These are phyloP conservation scores for Sarcophaga subvicina DNA, from an alignment of 2,888 invertebrate genomes.

Conservation along the genomic window DNA sequence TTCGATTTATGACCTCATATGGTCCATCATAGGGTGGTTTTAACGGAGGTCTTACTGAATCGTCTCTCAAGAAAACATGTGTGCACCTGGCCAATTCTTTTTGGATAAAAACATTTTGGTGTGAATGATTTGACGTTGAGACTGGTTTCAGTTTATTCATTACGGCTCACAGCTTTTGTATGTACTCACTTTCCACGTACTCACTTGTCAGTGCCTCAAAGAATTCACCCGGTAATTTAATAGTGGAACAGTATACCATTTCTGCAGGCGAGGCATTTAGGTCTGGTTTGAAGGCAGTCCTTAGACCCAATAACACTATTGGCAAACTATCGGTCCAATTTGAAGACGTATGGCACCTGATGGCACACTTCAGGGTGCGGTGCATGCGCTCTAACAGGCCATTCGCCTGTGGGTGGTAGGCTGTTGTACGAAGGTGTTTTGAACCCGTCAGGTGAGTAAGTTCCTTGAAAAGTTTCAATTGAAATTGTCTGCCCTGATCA, in stretches of 20 bases:
- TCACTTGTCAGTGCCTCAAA: conserved; percentile 40
- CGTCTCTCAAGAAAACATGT: background rate
- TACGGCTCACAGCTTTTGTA: conserved; percentile 27
- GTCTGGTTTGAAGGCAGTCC: conserved; percentile 56
- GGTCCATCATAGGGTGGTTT: conserved; percentile 2
- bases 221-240: conserved; percentile 63
- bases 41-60: background rate
- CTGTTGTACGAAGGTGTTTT: too few relatives aligned
- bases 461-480: conserved; percentile 35
- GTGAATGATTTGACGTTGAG: conserved; percentile 34
- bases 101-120: conserved; percentile 23
- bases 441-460: too few relatives aligned
- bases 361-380: conserved; percentile 47
- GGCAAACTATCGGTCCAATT: conserved; percentile 25
- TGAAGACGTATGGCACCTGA: conserved; percentile 40
- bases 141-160: conserved; percentile 39
- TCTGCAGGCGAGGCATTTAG: conserved; percentile 56
- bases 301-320: background rate
- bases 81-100: conserved; percentile 4
- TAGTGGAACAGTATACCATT: conserved; percentile 58
- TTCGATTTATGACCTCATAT: background rate
- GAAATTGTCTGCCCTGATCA: conserved; percentile 1
- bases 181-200: conserved; percentile 37
- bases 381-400: conserved; percentile 54
- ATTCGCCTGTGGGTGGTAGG: too few relatives aligned